Base-by-base conservation (phyloP, 2,113 vertebrate genomes). In the Muntiacus muntjak region DNA sequence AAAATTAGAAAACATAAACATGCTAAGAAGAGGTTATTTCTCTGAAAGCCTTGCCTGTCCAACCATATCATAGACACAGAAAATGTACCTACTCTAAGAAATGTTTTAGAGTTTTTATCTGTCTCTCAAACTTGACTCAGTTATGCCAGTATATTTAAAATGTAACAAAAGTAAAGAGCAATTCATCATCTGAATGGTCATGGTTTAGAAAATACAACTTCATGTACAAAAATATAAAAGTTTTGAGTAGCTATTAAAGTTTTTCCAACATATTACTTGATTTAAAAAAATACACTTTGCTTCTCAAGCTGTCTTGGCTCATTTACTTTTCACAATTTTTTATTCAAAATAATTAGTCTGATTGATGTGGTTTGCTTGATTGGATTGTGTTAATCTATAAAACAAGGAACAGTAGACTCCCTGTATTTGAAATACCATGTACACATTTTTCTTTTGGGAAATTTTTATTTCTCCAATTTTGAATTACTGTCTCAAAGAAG, bases 401-500 rank as follows among this genome's bases (percentile, higher is more conserved):
- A 87, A n/a, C 8, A 26, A 83, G 52, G 6, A 98, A 89, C 7
- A 26, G 9, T 94, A 40, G n/a, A 50, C 10, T 84, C n/a, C 33
- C 11, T 45, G 3, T 90, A 28, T 82, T 62, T 87, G 28, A 83
- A 98, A 87, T 81, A 82, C 50, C 15, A 60, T 93, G 84, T 86
- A 15, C 47, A 54, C 33, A 74, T 93, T 17, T 87, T 91, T 90
- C 6, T 28, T 93, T 85, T 62, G 19, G 26, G 36, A 78, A 67
- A 3, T 19, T 95, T 93, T 95, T 85, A 57, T 89, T 13, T 47
- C 40, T 92, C 28, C 26, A 62, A 8, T 90, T 89, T 96, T 96
- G 81, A 97, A 94, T 96, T 95, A 67, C 86, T 83, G 47, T 91
- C 45, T 91, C 57, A 96, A 95, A 85, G 30, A 96, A 97, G 74